Base-by-base conservation (phyloP, 64 coral and sea anemone genomes). In the Montipora foliosa region DNA sequence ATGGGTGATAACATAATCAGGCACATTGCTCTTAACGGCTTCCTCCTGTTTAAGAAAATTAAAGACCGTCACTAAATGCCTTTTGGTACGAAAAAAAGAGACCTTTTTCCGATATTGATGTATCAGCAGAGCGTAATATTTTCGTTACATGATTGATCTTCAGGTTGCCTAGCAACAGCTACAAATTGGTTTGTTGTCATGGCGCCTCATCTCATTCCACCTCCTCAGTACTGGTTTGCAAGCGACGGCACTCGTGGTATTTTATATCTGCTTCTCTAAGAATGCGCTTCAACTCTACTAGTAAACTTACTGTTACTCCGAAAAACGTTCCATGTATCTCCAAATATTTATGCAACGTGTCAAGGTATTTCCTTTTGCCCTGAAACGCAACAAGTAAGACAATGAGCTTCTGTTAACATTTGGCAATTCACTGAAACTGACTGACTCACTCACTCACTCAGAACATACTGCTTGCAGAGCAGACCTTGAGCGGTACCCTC, bases 1-100 rank as follows among this genome's bases (percentile, higher is more conserved):
- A 81, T 98, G 97, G 22, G 95, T 95, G 58, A 51, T 86, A 13
- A 96, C 91, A 51, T 92, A 98, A 7, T 76, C 59, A 2, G 97
- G 97, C 21, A 98, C 24, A 29, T 94, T 78, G 9, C 59, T 74
- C 10, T 67, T 60, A 3, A 87, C 51, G 8, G 75, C 80, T 64
- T 80, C 49, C 48, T 80, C 88, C 93, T 95, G 50, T 11, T 70
- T 8, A 29, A 62, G 62, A 88, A 44, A 89, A 67, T 76, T 81
- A 3, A 15, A 14, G 48, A 22, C 37, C 37, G 37, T 37, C 37
- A 37, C 37, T 37, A 37, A 37, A 37, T 37, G 37, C 37, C 37
- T 37, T 37, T 37, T 37, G 37, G 37, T 37, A 37, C 37, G 37
- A 37, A 37, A 37, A 37, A 37, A 37, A 37, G 37, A 37, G 37